Conservation (phyloP, 2,888 invertebrate genomes). For the Drosophila basisetae region DNA sequence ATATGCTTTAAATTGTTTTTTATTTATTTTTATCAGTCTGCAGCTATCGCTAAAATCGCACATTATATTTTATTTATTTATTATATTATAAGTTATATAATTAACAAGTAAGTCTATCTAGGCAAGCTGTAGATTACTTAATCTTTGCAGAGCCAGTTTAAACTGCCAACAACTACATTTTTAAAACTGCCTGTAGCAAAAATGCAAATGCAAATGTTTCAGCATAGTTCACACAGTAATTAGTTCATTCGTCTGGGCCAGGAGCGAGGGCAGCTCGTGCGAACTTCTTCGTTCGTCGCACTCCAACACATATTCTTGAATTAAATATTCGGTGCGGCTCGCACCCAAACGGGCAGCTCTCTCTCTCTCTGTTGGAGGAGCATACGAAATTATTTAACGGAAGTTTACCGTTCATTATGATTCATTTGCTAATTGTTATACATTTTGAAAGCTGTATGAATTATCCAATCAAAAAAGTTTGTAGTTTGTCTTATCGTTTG, state of each 20-base stretch:
- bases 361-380: no score
- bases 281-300: not conserved
- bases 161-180: not conserved
- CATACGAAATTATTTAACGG: not conserved
- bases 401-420: not conserved
- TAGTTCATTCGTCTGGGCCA: not conserved
- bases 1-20: not conserved
- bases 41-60: not conserved
- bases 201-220: not conserved
- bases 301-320: not conserved
- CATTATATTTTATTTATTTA: not conserved
- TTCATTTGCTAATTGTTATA: not conserved
- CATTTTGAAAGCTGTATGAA: not conserved
- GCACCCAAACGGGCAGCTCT: not conserved
- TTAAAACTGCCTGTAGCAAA: not conserved
- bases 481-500: no score
- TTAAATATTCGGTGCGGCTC: not conserved
- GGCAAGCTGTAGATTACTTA: not conserved
- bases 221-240: not conserved
- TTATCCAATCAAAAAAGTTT: not conserved
- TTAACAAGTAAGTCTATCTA: not conserved
- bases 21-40: not conserved
- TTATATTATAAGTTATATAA: not conserved
- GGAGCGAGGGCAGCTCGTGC: no score
- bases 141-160: not conserved